These are phyloP conservation scores for Tapera naevia DNA, from an alignment of 2,797 vertebrate species.

Conservation along the genomic window DNA sequence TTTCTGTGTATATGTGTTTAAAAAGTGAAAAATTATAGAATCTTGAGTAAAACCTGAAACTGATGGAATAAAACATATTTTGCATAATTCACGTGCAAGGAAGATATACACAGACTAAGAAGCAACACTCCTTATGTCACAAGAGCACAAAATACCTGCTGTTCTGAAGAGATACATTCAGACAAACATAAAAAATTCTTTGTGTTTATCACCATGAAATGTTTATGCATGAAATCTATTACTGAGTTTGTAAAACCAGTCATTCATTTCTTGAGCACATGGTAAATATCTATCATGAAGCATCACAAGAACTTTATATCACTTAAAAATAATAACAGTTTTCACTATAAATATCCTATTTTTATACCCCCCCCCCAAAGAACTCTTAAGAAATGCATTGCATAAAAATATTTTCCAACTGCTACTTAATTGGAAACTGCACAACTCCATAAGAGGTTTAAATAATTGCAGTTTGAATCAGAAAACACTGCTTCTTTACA, in stretches of 20 bases:
- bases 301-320: neutral
- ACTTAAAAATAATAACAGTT: neutral
- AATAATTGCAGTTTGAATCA: neutral
- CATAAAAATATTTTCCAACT: neutral
- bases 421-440: neutral
- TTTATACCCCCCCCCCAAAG: neutral
- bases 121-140: neutral
- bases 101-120: neutral
- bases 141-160: neutral
- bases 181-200: neutral
- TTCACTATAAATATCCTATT: neutral
- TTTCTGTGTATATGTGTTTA: neutral
- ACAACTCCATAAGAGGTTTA: neutral
- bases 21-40: neutral
- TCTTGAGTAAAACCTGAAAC: neutral
- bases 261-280: neutral
- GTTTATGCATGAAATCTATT: neutral
- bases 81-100: neutral
- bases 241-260: neutral
- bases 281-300: neutral
- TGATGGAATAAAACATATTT: neutral
- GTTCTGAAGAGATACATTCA: neutral
- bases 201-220: neutral
- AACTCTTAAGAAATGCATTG: neutral
- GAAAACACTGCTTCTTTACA: neutral